Evolutionary conservation across 2,797 vertebrate genomes (phyloP), one percentile per base, ranked within the genome.

Genomic region (Gorsachius magnificus): DNA sequence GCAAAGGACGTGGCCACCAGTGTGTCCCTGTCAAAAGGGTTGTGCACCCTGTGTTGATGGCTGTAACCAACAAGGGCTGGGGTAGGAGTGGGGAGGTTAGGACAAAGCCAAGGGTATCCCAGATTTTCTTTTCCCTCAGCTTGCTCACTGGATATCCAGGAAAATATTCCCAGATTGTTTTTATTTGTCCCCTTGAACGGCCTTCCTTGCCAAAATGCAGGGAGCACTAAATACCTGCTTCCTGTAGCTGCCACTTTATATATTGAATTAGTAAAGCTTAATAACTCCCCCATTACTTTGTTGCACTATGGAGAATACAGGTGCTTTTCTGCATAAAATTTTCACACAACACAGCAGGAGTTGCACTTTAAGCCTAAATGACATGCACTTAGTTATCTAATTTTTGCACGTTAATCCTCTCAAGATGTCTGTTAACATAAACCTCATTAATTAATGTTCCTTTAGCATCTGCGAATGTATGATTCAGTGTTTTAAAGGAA

Each of bases 351-450:
- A 81, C 95, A 95, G 92, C 63, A 79, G 92, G 89, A 95, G 53
- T 26, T 74, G 57, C 85, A 92, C 81, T 93, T 80, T 93, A 96
- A 93, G 54, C 74, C 35, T 56, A 92, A 95, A 79, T 79, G 60
- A n/a, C 41, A 19, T 33, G 48, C 56, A 87, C 82, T 93, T 91
- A 6, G 4, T 71, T 94, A 95, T 89, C 71, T 93, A 78, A 90
- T 90, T 93, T 97, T 95, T 90, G 51, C 58, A 60, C 24, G 41
- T 57, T 97, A 96, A 83, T 94, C 95, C 93, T 93, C 91, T 86
- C 79, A 93, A 96, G 96, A 43, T 82, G 54, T 78, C 51, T 76
- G 72, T 79, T 94, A 95, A 91, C 69, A 93, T 41, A 97, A 94
- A 64, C 58, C 76, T 97, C 17, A 35, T 94, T 96, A 95, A 96